Evolutionary conservation across 2,113 vertebrate genomes (phyloP).

Genomic region (Chaetorhynchus papuensis): DNA sequence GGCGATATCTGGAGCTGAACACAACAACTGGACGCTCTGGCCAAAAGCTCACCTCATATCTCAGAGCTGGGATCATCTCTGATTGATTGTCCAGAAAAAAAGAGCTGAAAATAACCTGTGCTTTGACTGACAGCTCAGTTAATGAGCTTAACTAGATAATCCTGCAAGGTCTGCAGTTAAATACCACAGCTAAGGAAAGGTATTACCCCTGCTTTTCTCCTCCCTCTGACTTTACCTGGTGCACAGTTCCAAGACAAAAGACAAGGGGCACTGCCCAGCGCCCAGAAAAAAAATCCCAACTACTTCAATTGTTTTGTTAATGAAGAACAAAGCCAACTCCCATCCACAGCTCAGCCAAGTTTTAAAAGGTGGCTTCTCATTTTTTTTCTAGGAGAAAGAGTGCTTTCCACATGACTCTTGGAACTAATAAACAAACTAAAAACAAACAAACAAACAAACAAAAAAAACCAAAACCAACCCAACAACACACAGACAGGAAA

Average conservation of each 20-base stretch:
- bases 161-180: not conserved
- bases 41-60: not conserved
- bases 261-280: not conserved
- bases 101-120: not conserved
- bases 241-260: not conserved
- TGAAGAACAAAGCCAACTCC: not conserved
- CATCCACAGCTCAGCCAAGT: not conserved
- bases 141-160: slow-evolving; percentile 29
- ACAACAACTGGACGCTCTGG: rapidly evolving
- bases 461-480: not conserved
- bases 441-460: not conserved
- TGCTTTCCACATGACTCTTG: not conserved
- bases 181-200: not conserved
- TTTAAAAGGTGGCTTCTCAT: not conserved
- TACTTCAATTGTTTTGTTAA: not conserved
- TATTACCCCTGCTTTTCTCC: not conserved
- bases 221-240: not conserved
- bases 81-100: not conserved
- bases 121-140: not conserved
- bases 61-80: not conserved
- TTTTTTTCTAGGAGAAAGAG: not conserved
- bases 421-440: not conserved
- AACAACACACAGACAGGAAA: not conserved
- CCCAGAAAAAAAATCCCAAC: not conserved
- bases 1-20: not conserved